phyloP scores from a whole-genome alignment of 2,113 vertebrate species.

The Pseudonaja textilis region DNA sequence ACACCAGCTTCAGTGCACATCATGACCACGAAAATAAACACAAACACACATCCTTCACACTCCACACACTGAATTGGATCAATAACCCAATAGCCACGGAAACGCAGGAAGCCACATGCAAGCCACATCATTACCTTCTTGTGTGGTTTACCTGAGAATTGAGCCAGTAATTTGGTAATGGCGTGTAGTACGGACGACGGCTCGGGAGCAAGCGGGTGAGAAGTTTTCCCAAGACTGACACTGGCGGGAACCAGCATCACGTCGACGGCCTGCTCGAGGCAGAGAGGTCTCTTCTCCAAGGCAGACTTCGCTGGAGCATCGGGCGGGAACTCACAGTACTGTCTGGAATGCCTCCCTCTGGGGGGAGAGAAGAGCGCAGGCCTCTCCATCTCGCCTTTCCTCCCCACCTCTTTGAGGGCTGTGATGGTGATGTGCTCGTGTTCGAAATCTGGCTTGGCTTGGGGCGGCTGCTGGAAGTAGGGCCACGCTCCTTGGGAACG shows the following conservation, averaged over 20 bases:
- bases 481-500: background rate
- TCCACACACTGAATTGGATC: too few relatives aligned
- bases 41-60: too few relatives aligned
- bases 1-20: too few relatives aligned
- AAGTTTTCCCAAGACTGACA: constrained; percentile 26
- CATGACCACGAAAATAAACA: too few relatives aligned
- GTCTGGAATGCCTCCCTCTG: constrained; percentile 10
- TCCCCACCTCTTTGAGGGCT: constrained; percentile 76
- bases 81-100: background rate
- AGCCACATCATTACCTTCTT: background rate
- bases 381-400: constrained; percentile 27
- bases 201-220: background rate
- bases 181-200: constrained; percentile 67
- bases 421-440: constrained; percentile 81
- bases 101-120: background rate
- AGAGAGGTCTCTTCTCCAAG: constrained; percentile 26
- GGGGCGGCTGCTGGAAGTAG: constrained; percentile 42
- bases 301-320: background rate
- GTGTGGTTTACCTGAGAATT: constrained; percentile 80
- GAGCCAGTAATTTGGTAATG: constrained; percentile 80
- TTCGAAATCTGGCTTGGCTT: constrained; percentile 72
- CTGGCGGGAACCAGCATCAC: constrained; percentile 23
- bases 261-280: constrained; percentile 15
- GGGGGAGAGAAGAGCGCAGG: background rate
- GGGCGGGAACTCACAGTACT: background rate